phyloP scores from a whole-genome alignment of 1,140 invertebrate genomes.

The Papilio dardanus region DNA sequence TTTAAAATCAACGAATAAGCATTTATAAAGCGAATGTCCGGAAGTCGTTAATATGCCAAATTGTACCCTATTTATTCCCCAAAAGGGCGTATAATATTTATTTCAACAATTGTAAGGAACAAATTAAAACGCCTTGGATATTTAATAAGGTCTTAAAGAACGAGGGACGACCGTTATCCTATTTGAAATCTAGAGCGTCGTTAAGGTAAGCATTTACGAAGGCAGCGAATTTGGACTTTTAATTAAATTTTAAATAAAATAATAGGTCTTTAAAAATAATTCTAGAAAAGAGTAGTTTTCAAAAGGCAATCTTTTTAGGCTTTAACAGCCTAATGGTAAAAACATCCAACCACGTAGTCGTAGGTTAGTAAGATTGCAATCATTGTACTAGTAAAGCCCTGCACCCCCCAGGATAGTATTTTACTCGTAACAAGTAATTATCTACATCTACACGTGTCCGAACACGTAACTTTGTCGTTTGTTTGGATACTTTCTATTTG shows the following conservation, averaged over 20 bases:
- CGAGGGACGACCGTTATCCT: neutral
- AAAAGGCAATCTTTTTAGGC: too few relatives aligned
- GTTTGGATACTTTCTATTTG: too few relatives aligned
- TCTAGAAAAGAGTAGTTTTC: neutral
- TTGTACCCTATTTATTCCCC: neutral
- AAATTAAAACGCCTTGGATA: slow-evolving; percentile 8
- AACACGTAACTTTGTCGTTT: too few relatives aligned
- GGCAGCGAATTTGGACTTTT: slow-evolving; percentile 13
- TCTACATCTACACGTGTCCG: too few relatives aligned
- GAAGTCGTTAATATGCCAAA: neutral
- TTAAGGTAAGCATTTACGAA: slow-evolving; percentile 25
- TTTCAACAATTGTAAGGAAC: slow-evolving; percentile 1
- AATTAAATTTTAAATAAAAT: slow-evolving; percentile 4
- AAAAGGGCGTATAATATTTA: neutral
- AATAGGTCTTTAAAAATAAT: neutral
- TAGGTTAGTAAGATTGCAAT: too few relatives aligned
- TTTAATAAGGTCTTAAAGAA: slow-evolving; percentile 15
- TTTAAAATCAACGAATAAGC: neutral
- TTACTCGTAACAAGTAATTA: too few relatives aligned
- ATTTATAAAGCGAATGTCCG: neutral
- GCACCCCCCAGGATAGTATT: too few relatives aligned
- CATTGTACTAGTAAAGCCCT: too few relatives aligned
- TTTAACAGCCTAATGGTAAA: too few relatives aligned
- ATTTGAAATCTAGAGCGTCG: slow-evolving; percentile 20
- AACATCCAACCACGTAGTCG: too few relatives aligned